These are phyloP conservation scores for Diorhabda carinulata DNA, from an alignment of 1,140 invertebrate genomes.

Conservation along the genomic window DNA sequence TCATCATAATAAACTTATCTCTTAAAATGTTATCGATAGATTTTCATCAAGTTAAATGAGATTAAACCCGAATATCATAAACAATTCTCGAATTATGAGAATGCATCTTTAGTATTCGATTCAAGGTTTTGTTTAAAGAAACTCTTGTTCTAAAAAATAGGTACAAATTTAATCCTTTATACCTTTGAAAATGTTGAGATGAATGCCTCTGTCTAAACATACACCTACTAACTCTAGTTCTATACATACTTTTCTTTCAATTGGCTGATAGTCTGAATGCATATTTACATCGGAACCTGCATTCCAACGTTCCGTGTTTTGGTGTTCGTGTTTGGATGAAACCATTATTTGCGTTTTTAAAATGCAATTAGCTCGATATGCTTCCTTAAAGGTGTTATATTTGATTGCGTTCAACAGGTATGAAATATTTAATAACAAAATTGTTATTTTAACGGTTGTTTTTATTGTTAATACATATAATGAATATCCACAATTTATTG, in stretches of 20 bases:
- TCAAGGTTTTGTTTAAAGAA: no score
- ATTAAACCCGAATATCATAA: no score
- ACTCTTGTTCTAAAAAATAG: no score
- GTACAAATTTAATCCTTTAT: no score
- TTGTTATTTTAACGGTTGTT: no score
- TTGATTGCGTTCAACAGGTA: not conserved
- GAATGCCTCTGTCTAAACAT: slow-evolving; percentile 14
- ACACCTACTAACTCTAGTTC: slow-evolving; percentile 34
- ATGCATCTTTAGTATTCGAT: no score
- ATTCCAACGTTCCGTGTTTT: slow-evolving; percentile 2
- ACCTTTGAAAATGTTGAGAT: not conserved
- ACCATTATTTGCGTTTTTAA: not conserved
- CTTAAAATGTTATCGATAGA: no score
- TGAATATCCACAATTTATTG: no score
- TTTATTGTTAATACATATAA: no score
- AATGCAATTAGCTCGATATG: not conserved
- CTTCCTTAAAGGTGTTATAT: slow-evolving; percentile 1
- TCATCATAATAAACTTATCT: no score
- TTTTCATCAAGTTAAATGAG: no score
- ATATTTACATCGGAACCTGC: slow-evolving; percentile 8
- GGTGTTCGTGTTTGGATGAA: not conserved
- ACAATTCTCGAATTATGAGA: no score
- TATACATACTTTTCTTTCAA: slow-evolving; percentile 29
- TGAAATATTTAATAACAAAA: not conserved
- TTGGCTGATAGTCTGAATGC: slow-evolving; percentile 27